phyloP scores from a whole-genome alignment of 1,140 invertebrate genomes.

The Megalopta genalis region DNA sequence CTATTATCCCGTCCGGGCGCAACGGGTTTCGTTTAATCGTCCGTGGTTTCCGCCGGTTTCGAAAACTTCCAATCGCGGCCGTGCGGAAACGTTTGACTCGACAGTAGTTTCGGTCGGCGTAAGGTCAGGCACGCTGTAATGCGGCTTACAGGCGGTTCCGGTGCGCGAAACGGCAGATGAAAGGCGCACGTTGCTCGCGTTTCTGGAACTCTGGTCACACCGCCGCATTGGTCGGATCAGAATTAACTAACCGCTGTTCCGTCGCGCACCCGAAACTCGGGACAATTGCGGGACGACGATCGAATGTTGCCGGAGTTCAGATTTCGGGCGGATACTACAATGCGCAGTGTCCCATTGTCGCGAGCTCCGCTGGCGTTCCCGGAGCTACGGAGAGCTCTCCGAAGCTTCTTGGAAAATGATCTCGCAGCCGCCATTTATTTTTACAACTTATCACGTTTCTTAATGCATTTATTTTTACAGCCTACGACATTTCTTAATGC shows the following conservation, averaged over 20 bases:
- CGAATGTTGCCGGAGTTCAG: too few relatives aligned
- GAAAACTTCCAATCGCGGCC: slow-evolving; percentile 23
- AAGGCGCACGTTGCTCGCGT: background rate
- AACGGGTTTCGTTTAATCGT: slow-evolving; percentile 5
- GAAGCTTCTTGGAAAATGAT: too few relatives aligned
- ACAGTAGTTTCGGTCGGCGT: slow-evolving; percentile 22
- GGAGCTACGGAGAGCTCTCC: too few relatives aligned
- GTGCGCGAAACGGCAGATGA: background rate
- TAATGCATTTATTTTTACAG: too few relatives aligned
- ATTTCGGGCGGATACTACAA: too few relatives aligned
- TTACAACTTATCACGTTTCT: too few relatives aligned
- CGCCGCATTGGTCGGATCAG: background rate
- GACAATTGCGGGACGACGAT: too few relatives aligned
- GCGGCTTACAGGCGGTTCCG: background rate
- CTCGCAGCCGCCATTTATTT: too few relatives aligned
- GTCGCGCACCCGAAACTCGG: too few relatives aligned
- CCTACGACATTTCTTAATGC: too few relatives aligned
- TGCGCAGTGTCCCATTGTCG: too few relatives aligned
- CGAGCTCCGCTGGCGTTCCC: too few relatives aligned
- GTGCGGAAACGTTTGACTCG: slow-evolving; percentile 4
- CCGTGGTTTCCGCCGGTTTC: background rate
- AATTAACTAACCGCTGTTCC: slow-evolving; percentile 1
- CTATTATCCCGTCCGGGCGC: background rate
- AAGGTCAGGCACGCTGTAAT: slow-evolving; percentile 27
- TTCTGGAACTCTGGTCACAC: slow-evolving; percentile 13